phyloP scores from a whole-genome alignment of 2,888 invertebrate species.

The Petrolisthes cinctipes region DNA sequence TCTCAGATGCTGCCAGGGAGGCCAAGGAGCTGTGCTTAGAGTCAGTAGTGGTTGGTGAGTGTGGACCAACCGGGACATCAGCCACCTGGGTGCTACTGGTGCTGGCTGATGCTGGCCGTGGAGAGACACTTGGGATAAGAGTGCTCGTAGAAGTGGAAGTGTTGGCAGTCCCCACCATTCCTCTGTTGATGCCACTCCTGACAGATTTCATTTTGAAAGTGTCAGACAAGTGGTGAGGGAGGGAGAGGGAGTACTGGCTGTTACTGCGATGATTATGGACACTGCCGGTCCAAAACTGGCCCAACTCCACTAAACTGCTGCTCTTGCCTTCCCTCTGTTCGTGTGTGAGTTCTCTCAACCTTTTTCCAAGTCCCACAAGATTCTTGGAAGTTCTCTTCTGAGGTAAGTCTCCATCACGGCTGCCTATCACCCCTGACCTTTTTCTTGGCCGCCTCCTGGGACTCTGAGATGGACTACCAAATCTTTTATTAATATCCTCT shows the following conservation, averaged over 20 bases:
- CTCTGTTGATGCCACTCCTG: background rate
- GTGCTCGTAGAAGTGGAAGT: constrained; percentile 42
- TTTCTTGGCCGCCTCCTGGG: constrained; percentile 45
- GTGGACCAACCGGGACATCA: background rate
- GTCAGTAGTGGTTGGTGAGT: constrained; percentile 11
- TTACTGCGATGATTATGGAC: constrained; percentile 36
- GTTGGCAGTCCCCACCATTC: constrained; percentile 15
- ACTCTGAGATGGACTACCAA: constrained; percentile 43
- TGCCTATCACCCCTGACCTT: background rate
- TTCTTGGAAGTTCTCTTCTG: constrained; percentile 6
- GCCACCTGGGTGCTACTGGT: constrained; percentile 14
- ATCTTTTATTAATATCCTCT: constrained; percentile 34
- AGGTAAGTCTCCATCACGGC: constrained; percentile 18
- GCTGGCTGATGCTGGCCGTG: constrained; percentile 24
- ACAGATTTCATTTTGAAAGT: background rate
- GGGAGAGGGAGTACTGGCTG: constrained; percentile 51
- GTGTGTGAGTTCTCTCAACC: constrained; percentile 19
- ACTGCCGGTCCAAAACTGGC: background rate
- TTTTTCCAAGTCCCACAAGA: constrained; percentile 10
- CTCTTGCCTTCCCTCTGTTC: constrained; percentile 46
- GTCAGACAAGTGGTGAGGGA: constrained; percentile 5
- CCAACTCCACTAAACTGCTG: constrained; percentile 54
- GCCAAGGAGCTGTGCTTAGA: constrained; percentile 22
- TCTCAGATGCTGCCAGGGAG: constrained; percentile 16
- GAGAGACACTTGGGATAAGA: constrained; percentile 32